Evolutionary conservation across 2,113 vertebrate species (phyloP).

Genomic region (Aramus guarauna): DNA sequence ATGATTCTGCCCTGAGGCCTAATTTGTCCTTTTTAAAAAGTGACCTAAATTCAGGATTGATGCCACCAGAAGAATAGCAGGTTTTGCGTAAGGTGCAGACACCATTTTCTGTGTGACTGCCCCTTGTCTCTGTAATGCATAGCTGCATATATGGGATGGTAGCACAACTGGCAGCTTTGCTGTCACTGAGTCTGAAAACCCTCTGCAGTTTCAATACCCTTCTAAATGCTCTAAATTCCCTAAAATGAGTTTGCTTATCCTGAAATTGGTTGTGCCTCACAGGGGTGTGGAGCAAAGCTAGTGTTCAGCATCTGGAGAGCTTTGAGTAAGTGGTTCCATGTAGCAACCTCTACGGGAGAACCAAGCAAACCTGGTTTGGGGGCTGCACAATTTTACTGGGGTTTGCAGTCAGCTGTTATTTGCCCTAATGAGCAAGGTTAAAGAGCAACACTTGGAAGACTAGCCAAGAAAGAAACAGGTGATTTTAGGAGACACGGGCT

Average conservation of each 20-base stretch:
- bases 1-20: background rate
- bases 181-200: background rate
- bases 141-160: background rate
- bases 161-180: background rate
- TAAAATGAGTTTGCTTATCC: background rate
- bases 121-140: background rate
- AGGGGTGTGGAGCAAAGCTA: background rate
- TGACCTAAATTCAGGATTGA: slow-evolving; percentile 31
- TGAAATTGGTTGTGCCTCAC: background rate
- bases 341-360: background rate
- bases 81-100: background rate
- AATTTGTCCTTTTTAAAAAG: slow-evolving; percentile 34
- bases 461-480: background rate
- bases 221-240: background rate
- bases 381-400: background rate
- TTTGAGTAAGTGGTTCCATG: background rate
- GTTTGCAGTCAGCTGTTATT: background rate
- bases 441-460: background rate
- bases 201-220: background rate
- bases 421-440: background rate
- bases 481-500: background rate
- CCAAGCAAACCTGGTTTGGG: background rate
- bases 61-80: slow-evolving; percentile 26
- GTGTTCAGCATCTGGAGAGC: background rate
- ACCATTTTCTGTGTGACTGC: slow-evolving; percentile 25